Evolutionary conservation across 2,888 invertebrate species (phyloP), one percentile per base, ranked within the genome.

Genomic region (Eupsilia transversa): DNA sequence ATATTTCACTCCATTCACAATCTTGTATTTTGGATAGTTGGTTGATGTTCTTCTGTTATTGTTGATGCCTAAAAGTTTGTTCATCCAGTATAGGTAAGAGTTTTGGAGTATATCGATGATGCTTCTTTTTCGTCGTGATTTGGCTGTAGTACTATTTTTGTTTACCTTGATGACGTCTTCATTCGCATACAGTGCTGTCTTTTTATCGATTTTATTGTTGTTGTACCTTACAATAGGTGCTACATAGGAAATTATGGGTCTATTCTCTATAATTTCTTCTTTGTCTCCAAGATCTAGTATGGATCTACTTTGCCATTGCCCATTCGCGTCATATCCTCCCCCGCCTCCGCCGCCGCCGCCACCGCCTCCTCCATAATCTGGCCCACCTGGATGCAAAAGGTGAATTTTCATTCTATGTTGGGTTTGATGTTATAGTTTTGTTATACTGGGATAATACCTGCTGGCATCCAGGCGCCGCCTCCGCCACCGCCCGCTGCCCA

Each of bases 391-490:
- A 88, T 87, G 66, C 60, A 77, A 88, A 90, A 87, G 68, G 75
- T 57, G 89, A 88, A 74, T 91, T 92, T 86, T 86, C 80, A 84
- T 84, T 85, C 80, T 79, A 71, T 80, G 80, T 79, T 80, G 73
- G 63, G 46, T 73, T 77, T 76, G 57, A 68, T 35, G 49, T 41
- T 14, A 66, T 41, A 43, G 49, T 72, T 65, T 78, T 76, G 71
- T 90, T 90, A 92, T 87, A 94, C 86, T 86, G 93, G 92, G 77
- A 94, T 90, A 88, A 94, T 95, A 96, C 95, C 95, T 95, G 95
- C 95, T 80, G 96, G 95, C 90, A 96, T 96, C 91, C 97, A 96
- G 5, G 93, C 92, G 1, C 97, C 95, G 0, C 96, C 96, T 2
- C 95, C 94, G 0, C 94, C 95, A 0, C 96, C 95, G 54, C 94